These are phyloP conservation scores for Helicoverpa armigera DNA, from an alignment of 1,140 invertebrate species.

Conservation along the genomic window DNA sequence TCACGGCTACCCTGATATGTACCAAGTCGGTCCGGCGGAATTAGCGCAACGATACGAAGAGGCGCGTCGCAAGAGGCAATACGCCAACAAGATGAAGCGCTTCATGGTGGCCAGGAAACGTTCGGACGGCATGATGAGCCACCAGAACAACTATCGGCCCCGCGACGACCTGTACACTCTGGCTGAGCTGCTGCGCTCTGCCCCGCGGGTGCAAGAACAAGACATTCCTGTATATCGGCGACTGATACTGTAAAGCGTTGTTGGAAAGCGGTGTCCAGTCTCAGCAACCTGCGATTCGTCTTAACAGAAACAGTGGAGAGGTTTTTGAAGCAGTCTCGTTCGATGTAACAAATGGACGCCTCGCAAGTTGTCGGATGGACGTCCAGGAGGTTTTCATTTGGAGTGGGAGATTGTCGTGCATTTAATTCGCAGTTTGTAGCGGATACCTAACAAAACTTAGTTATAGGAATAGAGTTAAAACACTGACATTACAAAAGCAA, in stretches of 20 bases:
- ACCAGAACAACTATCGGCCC: conserved; percentile 77
- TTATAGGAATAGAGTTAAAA: conserved; percentile 53
- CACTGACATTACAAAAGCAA: conserved; percentile 47
- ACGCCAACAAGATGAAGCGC: conserved; percentile 83
- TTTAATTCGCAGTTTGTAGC: conserved; percentile 75
- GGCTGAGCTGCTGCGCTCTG: conserved; percentile 82
- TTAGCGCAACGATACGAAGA: conserved; percentile 80
- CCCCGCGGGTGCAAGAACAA: conserved; percentile 80
- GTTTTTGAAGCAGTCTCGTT: neutral
- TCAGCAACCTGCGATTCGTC: conserved; percentile 50
- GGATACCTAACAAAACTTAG: conserved; percentile 67
- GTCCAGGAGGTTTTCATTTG: conserved; percentile 55
- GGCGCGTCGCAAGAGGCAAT: conserved; percentile 83
- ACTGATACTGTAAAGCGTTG: conserved; percentile 82
- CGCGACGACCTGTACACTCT: conserved; percentile 84
- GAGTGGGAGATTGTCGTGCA: conserved; percentile 69
- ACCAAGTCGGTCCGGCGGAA: conserved; percentile 78
- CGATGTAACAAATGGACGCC: conserved; percentile 2
- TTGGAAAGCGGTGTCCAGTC: conserved; percentile 65
- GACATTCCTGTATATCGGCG: conserved; percentile 83
- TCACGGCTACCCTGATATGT: conserved; percentile 76
- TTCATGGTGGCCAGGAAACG: conserved; percentile 86
- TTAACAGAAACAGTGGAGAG: conserved; percentile 11
- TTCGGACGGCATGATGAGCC: conserved; percentile 73
- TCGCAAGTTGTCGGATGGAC: conserved; percentile 55